Evolutionary conservation across 2,888 invertebrate genomes (phyloP).

Genomic region (Scaptomyza polygonia): DNA sequence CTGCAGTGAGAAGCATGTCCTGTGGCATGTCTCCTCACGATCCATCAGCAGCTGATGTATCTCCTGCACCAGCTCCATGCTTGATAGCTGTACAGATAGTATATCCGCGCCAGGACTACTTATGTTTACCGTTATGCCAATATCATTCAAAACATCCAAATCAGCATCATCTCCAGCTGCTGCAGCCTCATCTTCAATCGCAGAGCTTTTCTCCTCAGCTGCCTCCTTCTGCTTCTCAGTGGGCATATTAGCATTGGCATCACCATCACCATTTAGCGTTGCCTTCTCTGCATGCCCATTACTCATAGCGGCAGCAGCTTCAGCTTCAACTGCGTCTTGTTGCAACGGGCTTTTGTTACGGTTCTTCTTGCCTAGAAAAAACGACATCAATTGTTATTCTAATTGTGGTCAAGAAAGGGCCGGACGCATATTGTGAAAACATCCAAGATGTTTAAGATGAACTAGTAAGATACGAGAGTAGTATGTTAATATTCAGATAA

Average conservation of each 20-base stretch:
- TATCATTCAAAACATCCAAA: conserved; percentile 93
- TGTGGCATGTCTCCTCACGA: conserved; percentile 98
- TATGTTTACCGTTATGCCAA: conserved; percentile 97
- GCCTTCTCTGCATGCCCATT: conserved; percentile 75
- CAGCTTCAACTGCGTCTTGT: conserved; percentile 23
- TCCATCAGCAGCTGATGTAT: conserved; percentile 99
- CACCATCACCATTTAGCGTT: conserved; percentile 39
- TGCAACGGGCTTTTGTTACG: conserved; percentile 74
- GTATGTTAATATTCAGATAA: neutral
- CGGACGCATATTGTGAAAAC: conserved; percentile 1
- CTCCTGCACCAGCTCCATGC: conserved; percentile 98
- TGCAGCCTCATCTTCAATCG: conserved; percentile 12
- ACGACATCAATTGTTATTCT: conserved; percentile 19
- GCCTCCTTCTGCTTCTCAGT: conserved; percentile 21
- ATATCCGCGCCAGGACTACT: conserved; percentile 95
- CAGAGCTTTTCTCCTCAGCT: conserved; percentile 24
- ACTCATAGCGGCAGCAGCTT: conserved; percentile 46
- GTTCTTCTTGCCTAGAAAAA: conserved; percentile 65
- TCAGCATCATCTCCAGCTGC: conserved; percentile 71
- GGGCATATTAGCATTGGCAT: conserved; percentile 70
- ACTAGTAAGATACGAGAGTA: neutral
- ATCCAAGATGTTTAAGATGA: too few species aligned
- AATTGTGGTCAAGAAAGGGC: conserved; percentile 27
- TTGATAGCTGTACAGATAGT: conserved; percentile 97
- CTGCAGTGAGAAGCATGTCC: conserved; percentile 98